Evolutionary conservation across 2,797 vertebrate species (phyloP).

Genomic region (Taeniopygia guttata): DNA sequence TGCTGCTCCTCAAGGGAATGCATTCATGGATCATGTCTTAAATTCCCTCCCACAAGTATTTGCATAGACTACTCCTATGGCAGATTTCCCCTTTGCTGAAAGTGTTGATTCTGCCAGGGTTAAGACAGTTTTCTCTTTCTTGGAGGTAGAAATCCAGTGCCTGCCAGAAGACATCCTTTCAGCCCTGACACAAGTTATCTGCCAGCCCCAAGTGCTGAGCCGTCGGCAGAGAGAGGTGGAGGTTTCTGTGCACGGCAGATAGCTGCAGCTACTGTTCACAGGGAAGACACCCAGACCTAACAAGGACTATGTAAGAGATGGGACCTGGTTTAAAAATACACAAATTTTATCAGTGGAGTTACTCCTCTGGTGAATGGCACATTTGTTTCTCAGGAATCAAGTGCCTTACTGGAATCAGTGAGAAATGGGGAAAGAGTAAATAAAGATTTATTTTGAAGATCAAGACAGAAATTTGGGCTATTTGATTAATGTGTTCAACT

Average conservation of each 20-base stretch:
- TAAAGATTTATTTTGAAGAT: background rate
- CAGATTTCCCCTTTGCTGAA: background rate
- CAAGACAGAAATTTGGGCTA: background rate
- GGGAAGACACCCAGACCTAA: background rate
- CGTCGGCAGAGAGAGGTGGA: background rate
- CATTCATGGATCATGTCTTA: accelerated
- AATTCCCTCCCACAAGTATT: background rate
- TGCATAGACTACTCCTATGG: background rate
- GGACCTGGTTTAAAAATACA: background rate
- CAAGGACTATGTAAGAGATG: background rate
- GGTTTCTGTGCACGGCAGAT: background rate
- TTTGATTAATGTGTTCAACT: background rate
- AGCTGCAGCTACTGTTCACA: background rate
- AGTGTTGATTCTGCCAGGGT: background rate
- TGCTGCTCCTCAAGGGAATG: background rate
- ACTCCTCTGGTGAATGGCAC: background rate
- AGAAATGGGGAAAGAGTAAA: background rate
- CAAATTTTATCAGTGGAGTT: background rate
- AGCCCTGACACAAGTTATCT: background rate
- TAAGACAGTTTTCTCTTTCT: background rate
- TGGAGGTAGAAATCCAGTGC: background rate
- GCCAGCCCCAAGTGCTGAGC: background rate
- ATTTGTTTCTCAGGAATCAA: background rate
- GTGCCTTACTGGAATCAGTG: background rate
- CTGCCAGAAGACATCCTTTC: background rate